Base-by-base conservation (phyloP, 2,797 vertebrate species). In the Hypotaenidia philippensis region DNA sequence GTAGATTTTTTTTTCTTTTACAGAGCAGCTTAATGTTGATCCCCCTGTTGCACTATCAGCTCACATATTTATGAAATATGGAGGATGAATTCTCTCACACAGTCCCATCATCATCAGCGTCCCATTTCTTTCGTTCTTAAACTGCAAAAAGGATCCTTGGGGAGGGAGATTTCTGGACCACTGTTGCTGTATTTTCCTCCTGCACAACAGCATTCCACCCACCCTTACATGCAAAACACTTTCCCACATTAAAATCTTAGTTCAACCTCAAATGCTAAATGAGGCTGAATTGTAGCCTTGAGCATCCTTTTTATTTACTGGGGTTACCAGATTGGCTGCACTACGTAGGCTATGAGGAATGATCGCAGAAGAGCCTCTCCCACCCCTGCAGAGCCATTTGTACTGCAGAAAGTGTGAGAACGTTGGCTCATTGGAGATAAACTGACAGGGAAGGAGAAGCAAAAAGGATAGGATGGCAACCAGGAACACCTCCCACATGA, bases 351-450 rank as follows among this genome's bases (percentile, higher is more conserved):
- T 45, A 34, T 34, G 27, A 90, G 29, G 10, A 81, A 64, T 2
- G 4, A 31, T 9, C 69, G 11, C 11, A 71, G 55, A 78, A 71
- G 22, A 66, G 3, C 6, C 14, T 17, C 18, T 87, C 57, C n/a
- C 4, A 31, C 9, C 13, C 9, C 21, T 65, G 36, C 17, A 69
- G 47, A 61, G 34, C 9, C 71, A 75, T n/a, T 55, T 19, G 27
- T 38, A 20, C 15, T 21, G 29, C 47, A 69, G 66, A 55, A 76
- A 63, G 5, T 0, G 0, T 2, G 65, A 4, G 3, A 13, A 25
- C 15, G 5, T 14, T 13, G 25, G 4, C 3, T 69, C 6, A 5
- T 10, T 47, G 25, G 36, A 83, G 5, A n/a, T 31, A 56, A 76
- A 1, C 5, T 2, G 4, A n/a, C 9, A 55, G 26, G 27, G 27